Base-by-base conservation (phyloP, 2,888 invertebrate genomes). In the Exephanes ischioxanthus region DNA sequence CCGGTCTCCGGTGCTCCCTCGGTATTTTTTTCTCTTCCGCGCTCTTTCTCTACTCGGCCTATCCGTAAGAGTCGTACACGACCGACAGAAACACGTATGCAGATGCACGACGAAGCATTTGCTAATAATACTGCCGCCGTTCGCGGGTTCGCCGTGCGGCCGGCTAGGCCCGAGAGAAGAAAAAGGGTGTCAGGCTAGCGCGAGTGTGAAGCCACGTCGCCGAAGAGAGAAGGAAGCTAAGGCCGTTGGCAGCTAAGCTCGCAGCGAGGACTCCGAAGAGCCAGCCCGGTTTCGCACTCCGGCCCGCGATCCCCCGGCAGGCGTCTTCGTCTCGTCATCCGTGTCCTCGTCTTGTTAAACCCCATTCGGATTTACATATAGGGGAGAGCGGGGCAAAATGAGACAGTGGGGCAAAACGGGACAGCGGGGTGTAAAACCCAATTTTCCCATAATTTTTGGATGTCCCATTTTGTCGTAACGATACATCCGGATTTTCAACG, bases 91-190 rank as follows among this genome's bases (percentile, higher is more conserved):
- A 58, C 71, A 66, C 79, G 72, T 73, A 72, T 53, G 37, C 55
- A 66, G 58, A 37, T 75, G 58, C 68, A 22, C 68, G 73, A 89
- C 87, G 87, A 87, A 66, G 72, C 87, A 86, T 83, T 58, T 84
- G 88, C 92, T 92, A 92, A 92, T 91, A 92, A 92, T 92, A 92
- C 85, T 78, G 89, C 86, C 58, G 72, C 72, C 53, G 61, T 75
- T 58, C 80, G 41, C 41, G 48, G 48, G 37, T 45, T 45, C 22
- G 41, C 41, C 30, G 37, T 48, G 90, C 87, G 45, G 45, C 14
- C 45, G 45, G 14, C 91, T 90, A 92, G 91, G 90, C 89, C 89
- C 33, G 22, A 9, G 41, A 45, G 89, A 88, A 88, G 87, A 89
- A 89, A 92, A 92, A 91, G 90, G 89, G 89, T 90, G 90, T 90